phyloP scores from a whole-genome alignment of 2,888 invertebrate species.

The Drosophila neutralis region DNA sequence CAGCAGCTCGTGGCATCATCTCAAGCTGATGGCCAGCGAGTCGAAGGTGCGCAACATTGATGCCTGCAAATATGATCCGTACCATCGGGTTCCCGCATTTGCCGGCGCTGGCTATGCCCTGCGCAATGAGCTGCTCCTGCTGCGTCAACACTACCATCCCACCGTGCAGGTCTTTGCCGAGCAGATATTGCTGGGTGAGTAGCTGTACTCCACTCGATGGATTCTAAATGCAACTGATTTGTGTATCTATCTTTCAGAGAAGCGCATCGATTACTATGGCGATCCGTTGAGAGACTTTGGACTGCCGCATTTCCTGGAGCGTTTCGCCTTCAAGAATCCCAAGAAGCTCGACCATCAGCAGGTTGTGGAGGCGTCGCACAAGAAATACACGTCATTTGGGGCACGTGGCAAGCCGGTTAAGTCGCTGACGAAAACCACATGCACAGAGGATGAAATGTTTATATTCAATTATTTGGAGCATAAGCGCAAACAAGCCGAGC shows the following conservation, averaged over 20 bases:
- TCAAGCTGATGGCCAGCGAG: slow-evolving; percentile 60
- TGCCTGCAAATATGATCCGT: slow-evolving; percentile 87
- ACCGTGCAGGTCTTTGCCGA: slow-evolving; percentile 95
- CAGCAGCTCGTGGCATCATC: slow-evolving; percentile 82
- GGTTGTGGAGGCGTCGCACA: slow-evolving; percentile 84
- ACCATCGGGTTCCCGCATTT: slow-evolving; percentile 93
- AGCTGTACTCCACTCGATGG: not conserved
- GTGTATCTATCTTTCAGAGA: slow-evolving; percentile 85
- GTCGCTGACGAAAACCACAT: slow-evolving; percentile 88
- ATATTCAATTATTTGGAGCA: slow-evolving; percentile 87
- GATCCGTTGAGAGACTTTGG: slow-evolving; percentile 97
- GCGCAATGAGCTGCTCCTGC: slow-evolving; percentile 90
- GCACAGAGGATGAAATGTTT: slow-evolving; percentile 94
- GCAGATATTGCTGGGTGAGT: slow-evolving; percentile 89
- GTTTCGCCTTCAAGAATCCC: slow-evolving; percentile 98
- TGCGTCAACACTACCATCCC: slow-evolving; percentile 94
- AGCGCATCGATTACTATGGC: slow-evolving; percentile 93
- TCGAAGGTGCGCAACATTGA: slow-evolving; percentile 71
- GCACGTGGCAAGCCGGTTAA: slow-evolving; percentile 90
- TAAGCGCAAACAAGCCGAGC: slow-evolving; percentile 83
- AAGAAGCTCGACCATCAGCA: slow-evolving; percentile 86
- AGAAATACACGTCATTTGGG: slow-evolving; percentile 90
- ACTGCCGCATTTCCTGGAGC: slow-evolving; percentile 94
- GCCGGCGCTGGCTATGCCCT: slow-evolving; percentile 91
- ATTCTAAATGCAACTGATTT: not conserved